Evolutionary conservation across 2,797 vertebrate genomes (phyloP).

Genomic region (Mareca penelope): DNA sequence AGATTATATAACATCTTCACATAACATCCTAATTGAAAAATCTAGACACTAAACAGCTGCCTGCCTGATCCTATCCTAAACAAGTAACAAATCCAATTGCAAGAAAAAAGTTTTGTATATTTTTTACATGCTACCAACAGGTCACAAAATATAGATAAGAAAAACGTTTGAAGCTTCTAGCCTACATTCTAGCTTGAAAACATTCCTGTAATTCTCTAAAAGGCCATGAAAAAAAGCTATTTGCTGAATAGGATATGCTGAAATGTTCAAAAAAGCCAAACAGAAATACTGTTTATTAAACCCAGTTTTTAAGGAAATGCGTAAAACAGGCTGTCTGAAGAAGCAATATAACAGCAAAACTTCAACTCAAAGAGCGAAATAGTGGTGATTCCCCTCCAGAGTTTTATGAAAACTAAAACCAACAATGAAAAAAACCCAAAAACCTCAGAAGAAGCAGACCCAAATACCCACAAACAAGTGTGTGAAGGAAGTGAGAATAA

Average conservation of each 20-base stretch:
- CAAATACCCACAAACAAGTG: conserved; percentile 76
- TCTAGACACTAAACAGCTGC: background rate
- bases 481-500: conserved; percentile 80
- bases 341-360: conserved; percentile 63
- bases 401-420: conserved; percentile 40
- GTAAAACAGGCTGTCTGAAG: conserved; percentile 51
- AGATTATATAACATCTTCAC: background rate
- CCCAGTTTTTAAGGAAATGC: conserved; percentile 44
- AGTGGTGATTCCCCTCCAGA: conserved; percentile 43
- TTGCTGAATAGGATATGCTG: conserved; percentile 21
- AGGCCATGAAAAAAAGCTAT: background rate
- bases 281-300: conserved; percentile 39
- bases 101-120: background rate
- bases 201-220: conserved; percentile 1
- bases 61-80: background rate
- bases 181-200: background rate
- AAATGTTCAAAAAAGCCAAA: conserved; percentile 35
- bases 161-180: background rate
- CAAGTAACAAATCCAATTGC: background rate
- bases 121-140: background rate
- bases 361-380: conserved; percentile 56
- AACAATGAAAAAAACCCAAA: background rate
- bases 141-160: background rate
- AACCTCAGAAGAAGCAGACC: conserved; percentile 72
- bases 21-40: background rate